Evolutionary conservation across 2,113 vertebrate species (phyloP), one percentile per base, ranked within the genome.

Genomic region (Apteryx owenii): DNA sequence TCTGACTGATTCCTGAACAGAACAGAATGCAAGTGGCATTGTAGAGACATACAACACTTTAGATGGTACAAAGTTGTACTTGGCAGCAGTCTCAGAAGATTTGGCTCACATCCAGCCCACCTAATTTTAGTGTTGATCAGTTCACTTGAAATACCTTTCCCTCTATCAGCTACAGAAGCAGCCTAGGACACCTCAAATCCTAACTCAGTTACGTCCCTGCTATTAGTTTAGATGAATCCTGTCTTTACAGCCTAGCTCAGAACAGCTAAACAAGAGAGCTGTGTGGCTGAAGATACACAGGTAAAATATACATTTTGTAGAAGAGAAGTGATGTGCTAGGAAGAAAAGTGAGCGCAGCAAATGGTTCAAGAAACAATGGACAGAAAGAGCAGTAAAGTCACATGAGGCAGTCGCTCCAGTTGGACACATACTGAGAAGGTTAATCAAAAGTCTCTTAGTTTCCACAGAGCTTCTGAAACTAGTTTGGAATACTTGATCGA

Each of bases 281-380:
- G 11, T 50, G 20, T 71, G 66, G 18, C 26, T 88, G 56, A 80
- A 19, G 28, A 33, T 51, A 42, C 16, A 15, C 48, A 76, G 93
- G 64, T 64, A 72, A 90, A 88, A 81, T 31, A 9, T 26, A 70
- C 48, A 8, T 40, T 80, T 85, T 80, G 48, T 65, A 38, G 9
- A 38, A 71, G 62, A 5, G 21, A 51, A 93, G 8, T 73, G 14
- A 17, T 2, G 0, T 28, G 16, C 21, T 48, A 66, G 61, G 40
- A 72, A 65, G 33, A 86, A 78, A 95, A 90, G 11, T 20, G 23
- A 88, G 16, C 17, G 83, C 40, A 90, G 44, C 6, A 75, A 83
- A 81, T 18, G 10, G 29, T 73, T 88, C 48, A 86, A 86, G 76
- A 83, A 90, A 40, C 17, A 90, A 12, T 38, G 23, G 36, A 40